phyloP scores from a whole-genome alignment of 2,888 invertebrate genomes.

The Vesta saturnalis region DNA sequence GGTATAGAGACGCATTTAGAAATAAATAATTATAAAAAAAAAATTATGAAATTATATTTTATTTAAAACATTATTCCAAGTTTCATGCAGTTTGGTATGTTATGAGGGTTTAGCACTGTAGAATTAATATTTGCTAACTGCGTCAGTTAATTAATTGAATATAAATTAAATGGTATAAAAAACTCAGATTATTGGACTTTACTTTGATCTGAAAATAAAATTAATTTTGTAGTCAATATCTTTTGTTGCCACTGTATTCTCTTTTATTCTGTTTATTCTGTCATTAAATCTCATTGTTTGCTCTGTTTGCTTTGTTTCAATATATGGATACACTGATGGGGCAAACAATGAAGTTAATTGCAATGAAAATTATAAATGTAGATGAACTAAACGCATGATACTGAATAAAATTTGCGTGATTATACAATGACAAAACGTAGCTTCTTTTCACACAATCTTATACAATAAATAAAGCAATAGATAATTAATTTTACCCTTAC shows the following conservation, averaged over 20 bases:
- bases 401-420: too few species aligned
- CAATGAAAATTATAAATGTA: background rate
- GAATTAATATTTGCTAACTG: background rate
- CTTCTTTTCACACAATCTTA: background rate
- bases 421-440: background rate
- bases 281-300: slow-evolving; percentile 11
- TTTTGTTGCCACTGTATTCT: slow-evolving; percentile 9
- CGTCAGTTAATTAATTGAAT: background rate
- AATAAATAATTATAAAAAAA: too few species aligned
- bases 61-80: too few species aligned
- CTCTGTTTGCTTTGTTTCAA: slow-evolving; percentile 4
- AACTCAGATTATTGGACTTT: background rate
- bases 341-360: slow-evolving; percentile 19
- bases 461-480: slow-evolving; percentile 24
- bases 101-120: too few species aligned
- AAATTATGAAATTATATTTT: too few species aligned
- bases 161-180: background rate
- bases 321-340: slow-evolving; percentile 5
- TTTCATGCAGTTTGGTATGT: too few species aligned
- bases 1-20: too few species aligned
- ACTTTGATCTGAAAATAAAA: slow-evolving; percentile 20
- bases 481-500: slow-evolving; percentile 36
- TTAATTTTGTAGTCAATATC: slow-evolving; percentile 1
- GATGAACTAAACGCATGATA: too few species aligned
- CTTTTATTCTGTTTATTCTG: slow-evolving; percentile 5